These are phyloP conservation scores for Cephonodes hylas DNA, from an alignment of 2,888 invertebrate species.

Conservation along the genomic window DNA sequence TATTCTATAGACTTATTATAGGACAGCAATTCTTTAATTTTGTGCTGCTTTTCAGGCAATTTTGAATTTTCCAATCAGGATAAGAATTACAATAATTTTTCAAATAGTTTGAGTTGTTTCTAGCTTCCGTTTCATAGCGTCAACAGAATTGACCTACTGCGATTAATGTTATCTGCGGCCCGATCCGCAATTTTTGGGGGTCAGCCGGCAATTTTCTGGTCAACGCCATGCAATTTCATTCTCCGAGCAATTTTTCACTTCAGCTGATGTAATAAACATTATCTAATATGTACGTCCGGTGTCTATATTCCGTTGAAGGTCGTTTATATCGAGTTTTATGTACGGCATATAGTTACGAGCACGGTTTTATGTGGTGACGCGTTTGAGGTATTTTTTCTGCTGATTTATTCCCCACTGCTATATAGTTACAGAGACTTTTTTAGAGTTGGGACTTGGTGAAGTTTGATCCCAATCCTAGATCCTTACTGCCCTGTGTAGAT, in stretches of 20 bases:
- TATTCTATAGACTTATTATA: too few relatives aligned
- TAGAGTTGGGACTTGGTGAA: too few relatives aligned
- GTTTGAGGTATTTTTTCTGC: too few relatives aligned
- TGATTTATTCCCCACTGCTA: too few relatives aligned
- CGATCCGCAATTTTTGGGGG: slow-evolving; percentile 29
- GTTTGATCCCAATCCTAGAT: too few relatives aligned
- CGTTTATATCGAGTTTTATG: neutral
- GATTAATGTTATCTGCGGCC: slow-evolving; percentile 11
- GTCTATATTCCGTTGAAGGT: slow-evolving; percentile 1
- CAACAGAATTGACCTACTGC: slow-evolving; percentile 25
- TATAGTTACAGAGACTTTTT: too few relatives aligned
- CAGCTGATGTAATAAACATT: slow-evolving; percentile 56
- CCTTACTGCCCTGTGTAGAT: too few relatives aligned
- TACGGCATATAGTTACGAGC: neutral
- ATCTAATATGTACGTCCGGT: slow-evolving; percentile 31
- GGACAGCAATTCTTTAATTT: too few relatives aligned
- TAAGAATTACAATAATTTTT: neutral
- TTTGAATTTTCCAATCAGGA: too few relatives aligned
- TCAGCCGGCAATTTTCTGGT: slow-evolving; percentile 72
- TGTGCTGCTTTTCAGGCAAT: too few relatives aligned
- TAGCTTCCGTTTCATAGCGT: neutral
- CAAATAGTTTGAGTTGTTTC: neutral
- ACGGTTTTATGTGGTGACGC: neutral
- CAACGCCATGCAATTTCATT: slow-evolving; percentile 71
- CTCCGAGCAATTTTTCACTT: slow-evolving; percentile 67